Percentiles rank a stretch among this genome's conserved stretches.
Evolutionary conservation across 2,797 vertebrate species (phyloP).

Genomic region (Rhodeus uyekii): DNA sequence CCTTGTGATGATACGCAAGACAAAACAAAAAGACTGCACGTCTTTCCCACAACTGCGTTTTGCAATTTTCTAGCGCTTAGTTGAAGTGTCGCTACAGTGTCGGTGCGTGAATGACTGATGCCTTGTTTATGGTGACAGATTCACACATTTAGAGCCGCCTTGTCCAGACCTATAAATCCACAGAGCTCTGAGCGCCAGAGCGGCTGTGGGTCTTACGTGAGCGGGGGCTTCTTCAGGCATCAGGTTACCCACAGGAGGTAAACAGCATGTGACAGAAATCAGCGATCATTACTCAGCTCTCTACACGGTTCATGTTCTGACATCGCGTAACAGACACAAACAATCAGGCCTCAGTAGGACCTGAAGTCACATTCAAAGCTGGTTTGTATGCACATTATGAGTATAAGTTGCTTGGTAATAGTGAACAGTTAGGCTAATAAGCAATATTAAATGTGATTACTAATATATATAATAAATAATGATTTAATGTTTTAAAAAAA

Average conservation of each 20-base stretch:
- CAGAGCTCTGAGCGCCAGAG: slow-evolving; percentile 23
- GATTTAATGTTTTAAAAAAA: not conserved
- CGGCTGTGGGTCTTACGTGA: slow-evolving; percentile 44
- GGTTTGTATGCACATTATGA: not conserved
- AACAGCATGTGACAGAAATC: slow-evolving; percentile 78
- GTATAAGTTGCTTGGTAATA: not conserved
- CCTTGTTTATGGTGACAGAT: slow-evolving; percentile 30
- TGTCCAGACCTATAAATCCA: slow-evolving; percentile 20
- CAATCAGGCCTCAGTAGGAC: slow-evolving; percentile 13
- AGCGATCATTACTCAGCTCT: slow-evolving; percentile 69
- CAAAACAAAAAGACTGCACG: not conserved
- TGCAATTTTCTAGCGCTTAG: not conserved
- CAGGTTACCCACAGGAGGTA: slow-evolving; percentile 67
- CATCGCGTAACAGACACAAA: slow-evolving; percentile 30
- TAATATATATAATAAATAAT: not conserved
- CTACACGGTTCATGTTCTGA: slow-evolving; percentile 63
- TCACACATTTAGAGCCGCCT: slow-evolving; percentile 3
- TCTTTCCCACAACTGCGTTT: not conserved
- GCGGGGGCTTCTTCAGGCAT: slow-evolving; percentile 55
- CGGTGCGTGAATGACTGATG: not conserved
- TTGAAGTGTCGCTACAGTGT: not conserved
- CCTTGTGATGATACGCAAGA: not conserved
- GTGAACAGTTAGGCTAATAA: not conserved
- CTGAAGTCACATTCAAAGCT: not conserved
- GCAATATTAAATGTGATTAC: not conserved